Conservation (phyloP, 2,113 vertebrate genomes). For the Amblyornis subalaris region DNA sequence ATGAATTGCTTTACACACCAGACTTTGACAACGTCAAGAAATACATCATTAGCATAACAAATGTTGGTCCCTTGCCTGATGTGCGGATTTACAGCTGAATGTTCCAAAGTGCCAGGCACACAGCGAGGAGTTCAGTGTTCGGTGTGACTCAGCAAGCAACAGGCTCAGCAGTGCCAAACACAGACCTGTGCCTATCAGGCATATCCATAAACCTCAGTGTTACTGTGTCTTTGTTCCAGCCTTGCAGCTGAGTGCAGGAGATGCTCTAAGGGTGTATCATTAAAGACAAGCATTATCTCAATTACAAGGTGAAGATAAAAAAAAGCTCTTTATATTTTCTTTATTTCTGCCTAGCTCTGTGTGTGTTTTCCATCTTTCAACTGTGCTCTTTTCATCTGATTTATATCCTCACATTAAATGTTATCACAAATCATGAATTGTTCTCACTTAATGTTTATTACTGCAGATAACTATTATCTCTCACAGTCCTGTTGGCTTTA, state of each 20-base stretch:
- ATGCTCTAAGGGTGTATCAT: not conserved
- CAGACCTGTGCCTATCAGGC: not conserved
- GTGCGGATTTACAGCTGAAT: not conserved
- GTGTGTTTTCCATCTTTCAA: not conserved
- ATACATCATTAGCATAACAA: not conserved
- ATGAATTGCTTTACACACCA: not conserved
- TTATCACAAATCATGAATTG: conserved; percentile 61
- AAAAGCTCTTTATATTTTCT: conserved; percentile 11
- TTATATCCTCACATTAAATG: conserved; percentile 56
- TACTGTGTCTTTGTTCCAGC: not conserved
- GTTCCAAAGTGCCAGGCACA: not conserved
- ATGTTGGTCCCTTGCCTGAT: not conserved
- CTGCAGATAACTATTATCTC: conserved; percentile 64
- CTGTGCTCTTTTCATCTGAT: conserved; percentile 52
- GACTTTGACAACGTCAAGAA: not conserved
- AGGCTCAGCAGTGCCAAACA: not conserved
- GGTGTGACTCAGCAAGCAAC: not conserved
- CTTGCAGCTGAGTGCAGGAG: not conserved
- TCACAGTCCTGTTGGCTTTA: conserved; percentile 46
- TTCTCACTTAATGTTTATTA: conserved; percentile 64
- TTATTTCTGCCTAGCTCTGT: not conserved
- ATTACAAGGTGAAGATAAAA: conserved; percentile 52
- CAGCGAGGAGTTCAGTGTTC: not conserved
- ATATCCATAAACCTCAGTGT: not conserved
- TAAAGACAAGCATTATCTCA: conserved; percentile 46